Evolutionary conservation across 2,113 vertebrate species (phyloP), one percentile per base, ranked within the genome.

Genomic region (Empidonax alnorum): DNA sequence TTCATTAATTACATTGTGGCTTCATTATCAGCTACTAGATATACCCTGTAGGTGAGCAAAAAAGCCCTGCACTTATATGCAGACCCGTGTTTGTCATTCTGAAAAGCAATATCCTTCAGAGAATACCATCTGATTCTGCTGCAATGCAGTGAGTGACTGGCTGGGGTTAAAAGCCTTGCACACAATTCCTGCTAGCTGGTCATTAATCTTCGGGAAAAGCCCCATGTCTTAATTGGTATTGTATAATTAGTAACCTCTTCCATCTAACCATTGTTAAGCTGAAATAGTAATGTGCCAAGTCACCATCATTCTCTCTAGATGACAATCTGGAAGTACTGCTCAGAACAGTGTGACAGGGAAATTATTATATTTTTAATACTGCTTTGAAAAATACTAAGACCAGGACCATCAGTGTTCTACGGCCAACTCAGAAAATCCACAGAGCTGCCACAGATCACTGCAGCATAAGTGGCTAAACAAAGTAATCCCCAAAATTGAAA

Each of bases 181-280:
- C 19, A 58, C 69, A 67, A 31, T 73, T 97, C 52, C 77, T 87
- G 66, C 87, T 96, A 90, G 67, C 59, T 62, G 94, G 73, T 85
- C 95, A 92, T 97, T 97, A 97, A 94, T 92, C 90, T 95, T 63
- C 59, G 91, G 92, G 89, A 96, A 95, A 96, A 95, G 55, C 56
- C 75, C 68, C 42, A 14, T 79, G 90, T 72, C 76, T 96, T 94
- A 95, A 89, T 95, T 96, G 90, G 84, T 94, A 31, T 63, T 94
- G 87, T 94, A 88, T 97, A 89, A 92, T 96, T 93, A 95, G 84
- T 46, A 96, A 75, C n/a, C 42, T 89, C 63, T 88, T 94, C 73
- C 42, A 93, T 81, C 74, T 77, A 90, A 85, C 86, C 61, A 84
- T 67, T 77, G 73, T 93, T 78, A 73, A 89, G 56, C 37, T 49